Percentiles rank a stretch among this genome's conserved stretches.
phyloP scores from a whole-genome alignment of 2,888 invertebrate species.

The Stenolophus ochropezus region DNA sequence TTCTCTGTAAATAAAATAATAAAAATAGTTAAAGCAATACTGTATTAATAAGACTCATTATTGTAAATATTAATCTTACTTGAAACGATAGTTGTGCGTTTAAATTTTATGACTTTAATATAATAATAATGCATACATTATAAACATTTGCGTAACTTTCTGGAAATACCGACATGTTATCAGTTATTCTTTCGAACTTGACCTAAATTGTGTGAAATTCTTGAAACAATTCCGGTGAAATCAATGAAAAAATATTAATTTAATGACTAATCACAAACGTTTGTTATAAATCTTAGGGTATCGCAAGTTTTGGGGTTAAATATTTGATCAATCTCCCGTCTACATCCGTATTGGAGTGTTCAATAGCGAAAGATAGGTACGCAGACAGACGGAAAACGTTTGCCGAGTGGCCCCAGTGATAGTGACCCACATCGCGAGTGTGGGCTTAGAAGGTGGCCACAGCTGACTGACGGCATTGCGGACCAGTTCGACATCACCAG shows the following conservation, averaged over 20 bases:
- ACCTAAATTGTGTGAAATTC: not conserved
- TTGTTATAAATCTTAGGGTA: not conserved
- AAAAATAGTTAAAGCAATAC: too few species aligned
- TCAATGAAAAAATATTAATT: not conserved
- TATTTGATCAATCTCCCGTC: not conserved
- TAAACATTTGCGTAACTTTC: not conserved
- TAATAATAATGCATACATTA: too few species aligned
- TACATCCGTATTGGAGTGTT: constrained; percentile 13
- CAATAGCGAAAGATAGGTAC: constrained; percentile 36
- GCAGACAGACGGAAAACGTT: constrained; percentile 13
- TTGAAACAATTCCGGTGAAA: not conserved
- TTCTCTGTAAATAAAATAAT: too few species aligned
- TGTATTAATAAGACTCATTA: too few species aligned
- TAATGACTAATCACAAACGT: not conserved
- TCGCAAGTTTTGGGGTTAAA: not conserved
- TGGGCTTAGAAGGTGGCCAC: constrained; percentile 53
- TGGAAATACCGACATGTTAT: not conserved
- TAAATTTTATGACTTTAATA: too few species aligned
- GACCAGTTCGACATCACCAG: constrained; percentile 26
- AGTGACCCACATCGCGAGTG: constrained; percentile 58
- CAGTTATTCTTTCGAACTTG: not conserved
- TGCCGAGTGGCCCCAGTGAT: constrained; percentile 53
- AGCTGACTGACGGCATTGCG: constrained; percentile 49
- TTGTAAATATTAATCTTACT: too few species aligned
- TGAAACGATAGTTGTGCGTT: too few species aligned